Evolutionary conservation across 2,797 vertebrate species (phyloP), one percentile per base, ranked within the genome.

Genomic region (Hypotaenidia okinawae): DNA sequence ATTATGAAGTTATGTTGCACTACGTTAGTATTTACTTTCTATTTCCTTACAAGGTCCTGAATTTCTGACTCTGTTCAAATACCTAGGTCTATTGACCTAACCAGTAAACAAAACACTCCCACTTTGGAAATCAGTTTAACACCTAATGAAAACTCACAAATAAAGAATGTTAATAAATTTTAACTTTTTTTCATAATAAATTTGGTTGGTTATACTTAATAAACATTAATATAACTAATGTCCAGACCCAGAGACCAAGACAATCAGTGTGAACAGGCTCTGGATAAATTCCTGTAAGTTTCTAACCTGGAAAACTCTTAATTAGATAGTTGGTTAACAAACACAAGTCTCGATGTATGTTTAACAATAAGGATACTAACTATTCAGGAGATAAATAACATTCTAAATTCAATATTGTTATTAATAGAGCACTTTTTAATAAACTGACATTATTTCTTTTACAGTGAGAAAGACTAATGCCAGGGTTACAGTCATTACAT

Each of bases 351-450:
- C 83, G 21, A 54, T 73, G 39, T 49, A 63, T 83, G 88, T 82
- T 69, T 73, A 69, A 35, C 82, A 61, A 28, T 78, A n/a, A 91
- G 52, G 63, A 72, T 70, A 3, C 2, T 67, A 51, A 41, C 4
- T 63, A 61, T 76, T 94, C 19, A 68, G 89, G 66, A 64, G 17
- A 24, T 85, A 94, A 96, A 96, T 95, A 93, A 92, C 61, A 97
- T 95, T 97, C 95, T 87, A 66, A 30, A 47, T 79, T 67, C 66
- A 87, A 73, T 30, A 49, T 16, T 73, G 10, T 54, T 83, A 80
- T 83, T 68, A 75, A 54, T 14, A 54, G 14, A 80, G 4, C 13
- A 87, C 3, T 37, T 67, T 80, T 89, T 90, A 85, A 54, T 77
- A 90, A 84, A 11, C 35, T 85, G 57, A 62, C 83, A 87, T 70